Evolutionary conservation across 2,113 vertebrate species (phyloP), one percentile per base, ranked within the genome.

Genomic region (Raphicerus campestris): DNA sequence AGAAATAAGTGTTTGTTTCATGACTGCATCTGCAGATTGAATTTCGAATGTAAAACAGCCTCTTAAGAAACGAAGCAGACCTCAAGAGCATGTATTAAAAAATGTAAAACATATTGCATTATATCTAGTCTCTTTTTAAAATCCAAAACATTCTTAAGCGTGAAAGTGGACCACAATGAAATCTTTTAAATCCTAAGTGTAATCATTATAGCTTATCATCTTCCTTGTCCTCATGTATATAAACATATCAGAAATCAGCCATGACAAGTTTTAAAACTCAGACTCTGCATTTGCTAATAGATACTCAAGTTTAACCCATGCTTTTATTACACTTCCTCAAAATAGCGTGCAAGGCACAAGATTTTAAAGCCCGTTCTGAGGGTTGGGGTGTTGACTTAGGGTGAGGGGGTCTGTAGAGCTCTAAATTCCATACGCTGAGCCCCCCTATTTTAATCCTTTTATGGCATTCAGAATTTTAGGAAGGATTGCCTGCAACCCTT

Each of bases 391-490:
- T 83, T 96, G 63, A 87, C 39, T 77, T 94, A 83, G 47, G 35
- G 13, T 30, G 14, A 93, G 22, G 58, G 53, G 14, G 24, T 30
- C 91, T 55, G 94, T 77, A 78, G 75, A 28, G 0, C 0, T 75
- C 77, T 96, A 93, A 92, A 97, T 95, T 89, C 89, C 81, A 87
- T 47, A 86, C 30, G 14, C 28, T 63, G 22, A 66, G 5, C 10
- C 45, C 66, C 66, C n/a, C 61, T 70, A 14, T 94, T 98, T 97
- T 85, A 91, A 63, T 96, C 86, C 92, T 96, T 97, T 98, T 97
- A 87, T 96, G 85, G 3, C 78, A 86, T 53, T 85, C 88, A 6
- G 95, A 95, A 93, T 96, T 98, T 98, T 94, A 98, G 92, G 87
- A 85, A 63, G 14, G 97, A 47, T 93, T 97, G 73, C 94, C 97